A percentile compares a stretch with the other conserved stretches of the same genome.
phyloP scores from a whole-genome alignment of 2,113 vertebrate species.

The Bos javanicus region DNA sequence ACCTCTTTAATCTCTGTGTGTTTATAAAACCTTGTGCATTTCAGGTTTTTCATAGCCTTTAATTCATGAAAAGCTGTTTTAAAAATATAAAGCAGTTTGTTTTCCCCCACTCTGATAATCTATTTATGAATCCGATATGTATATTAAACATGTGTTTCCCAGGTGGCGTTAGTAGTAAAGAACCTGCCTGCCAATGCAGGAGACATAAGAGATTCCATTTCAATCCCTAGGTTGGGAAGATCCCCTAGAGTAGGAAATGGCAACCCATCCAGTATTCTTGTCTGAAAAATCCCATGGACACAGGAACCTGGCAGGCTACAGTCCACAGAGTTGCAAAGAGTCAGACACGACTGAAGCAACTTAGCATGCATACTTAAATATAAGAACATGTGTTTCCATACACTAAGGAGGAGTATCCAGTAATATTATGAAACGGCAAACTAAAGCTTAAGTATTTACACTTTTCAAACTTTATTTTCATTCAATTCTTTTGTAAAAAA shows the following conservation, averaged over 20 bases:
- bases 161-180: neutral
- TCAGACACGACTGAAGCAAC: neutral
- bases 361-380: neutral
- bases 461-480: neutral
- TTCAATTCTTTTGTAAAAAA: neutral
- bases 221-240: rapidly evolving
- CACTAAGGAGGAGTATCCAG: neutral
- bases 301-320: neutral
- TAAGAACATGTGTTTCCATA: neutral
- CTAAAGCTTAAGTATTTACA: neutral
- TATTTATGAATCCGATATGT: neutral
- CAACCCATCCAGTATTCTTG: neutral
- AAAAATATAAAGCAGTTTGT: neutral
- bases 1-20: neutral
- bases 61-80: neutral
- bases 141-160: neutral
- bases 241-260: neutral
- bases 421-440: neutral
- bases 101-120: neutral
- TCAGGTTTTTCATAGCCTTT: neutral
- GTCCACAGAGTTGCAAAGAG: neutral
- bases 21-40: neutral
- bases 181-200: neutral
- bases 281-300: neutral
- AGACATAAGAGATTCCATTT: neutral